A percentile compares a stretch with the other conserved stretches of the same genome.
Conservation (phyloP, 1,140 invertebrate genomes). For the Paralvinella palmiformis region DNA sequence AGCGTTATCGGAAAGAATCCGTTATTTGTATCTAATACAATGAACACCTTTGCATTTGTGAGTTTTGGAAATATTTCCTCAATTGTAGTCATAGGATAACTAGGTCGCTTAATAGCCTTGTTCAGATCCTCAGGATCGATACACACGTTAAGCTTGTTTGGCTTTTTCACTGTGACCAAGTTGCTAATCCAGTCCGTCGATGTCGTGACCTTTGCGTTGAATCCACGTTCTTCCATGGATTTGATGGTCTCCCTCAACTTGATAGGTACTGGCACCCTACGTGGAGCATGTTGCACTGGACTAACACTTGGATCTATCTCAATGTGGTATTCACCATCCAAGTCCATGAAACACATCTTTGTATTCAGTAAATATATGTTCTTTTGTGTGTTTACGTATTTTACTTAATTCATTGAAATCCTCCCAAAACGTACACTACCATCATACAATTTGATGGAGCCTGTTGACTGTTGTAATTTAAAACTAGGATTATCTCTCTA, state of each 20-base stretch:
- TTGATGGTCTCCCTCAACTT: background rate
- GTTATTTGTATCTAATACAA: slow-evolving; percentile 22
- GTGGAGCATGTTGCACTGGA: background rate
- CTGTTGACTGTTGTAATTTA: too few relatives aligned
- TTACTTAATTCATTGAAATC: too few relatives aligned
- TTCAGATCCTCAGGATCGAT: slow-evolving; percentile 29
- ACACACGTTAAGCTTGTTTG: slow-evolving; percentile 23
- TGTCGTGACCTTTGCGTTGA: too few relatives aligned
- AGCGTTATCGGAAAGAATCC: slow-evolving; percentile 26
- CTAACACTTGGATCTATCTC: too few relatives aligned
- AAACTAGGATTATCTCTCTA: too few relatives aligned
- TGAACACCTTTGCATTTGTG: slow-evolving; percentile 25
- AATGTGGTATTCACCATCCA: too few relatives aligned
- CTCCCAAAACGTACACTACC: too few relatives aligned
- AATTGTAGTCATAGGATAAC: slow-evolving; percentile 23
- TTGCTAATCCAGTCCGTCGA: background rate
- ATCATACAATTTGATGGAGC: too few relatives aligned
- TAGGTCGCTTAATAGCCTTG: slow-evolving; percentile 21
- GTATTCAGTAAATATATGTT: too few relatives aligned
- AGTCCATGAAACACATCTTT: too few relatives aligned
- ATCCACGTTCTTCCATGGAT: too few relatives aligned
- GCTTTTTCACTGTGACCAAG: slow-evolving; percentile 20
- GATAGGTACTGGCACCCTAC: background rate
- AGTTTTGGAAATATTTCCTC: slow-evolving; percentile 30
- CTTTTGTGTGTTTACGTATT: too few relatives aligned